These are phyloP conservation scores for Gila robusta DNA, from an alignment of 2,797 vertebrate genomes.

Conservation along the genomic window DNA sequence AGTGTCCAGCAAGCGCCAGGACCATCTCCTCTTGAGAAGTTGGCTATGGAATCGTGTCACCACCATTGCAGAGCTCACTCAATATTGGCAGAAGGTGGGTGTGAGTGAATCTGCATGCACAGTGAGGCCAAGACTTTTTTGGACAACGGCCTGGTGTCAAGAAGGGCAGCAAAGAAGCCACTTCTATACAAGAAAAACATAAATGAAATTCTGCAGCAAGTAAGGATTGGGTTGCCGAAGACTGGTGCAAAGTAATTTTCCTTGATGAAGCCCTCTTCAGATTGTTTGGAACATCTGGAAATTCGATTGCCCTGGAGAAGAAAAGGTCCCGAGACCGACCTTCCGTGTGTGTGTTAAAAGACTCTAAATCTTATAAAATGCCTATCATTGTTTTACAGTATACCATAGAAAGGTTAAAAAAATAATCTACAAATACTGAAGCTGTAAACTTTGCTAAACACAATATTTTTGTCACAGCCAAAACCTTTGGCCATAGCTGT, in stretches of 20 bases:
- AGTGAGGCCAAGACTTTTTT: too few relatives aligned
- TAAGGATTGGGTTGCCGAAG: neutral
- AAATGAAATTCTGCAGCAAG: neutral
- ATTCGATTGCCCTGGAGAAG: too few relatives aligned
- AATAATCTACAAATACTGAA: neutral
- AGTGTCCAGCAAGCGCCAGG: neutral
- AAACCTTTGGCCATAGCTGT: neutral
- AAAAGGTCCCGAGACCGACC: too few relatives aligned
- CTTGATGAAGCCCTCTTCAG: too few relatives aligned
- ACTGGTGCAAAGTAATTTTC: too few relatives aligned
- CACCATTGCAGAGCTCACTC: neutral
- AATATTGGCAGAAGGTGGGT: neutral
- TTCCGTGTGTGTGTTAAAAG: neutral
- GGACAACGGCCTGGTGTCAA: neutral
- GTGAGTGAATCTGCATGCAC: too few relatives aligned
- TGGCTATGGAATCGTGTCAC: neutral
- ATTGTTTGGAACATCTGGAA: too few relatives aligned
- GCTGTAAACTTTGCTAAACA: neutral
- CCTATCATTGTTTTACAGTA: neutral
- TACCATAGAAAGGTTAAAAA: neutral
- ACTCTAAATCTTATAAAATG: neutral
- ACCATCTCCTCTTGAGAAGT: neutral
- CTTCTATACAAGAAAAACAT: neutral
- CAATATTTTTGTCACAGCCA: neutral
- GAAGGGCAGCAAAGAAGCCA: neutral